A percentile compares a stretch with the other conserved stretches of the same genome.
Evolutionary conservation across 2,888 invertebrate species (phyloP).

Genomic region (Trichacis sp.): DNA sequence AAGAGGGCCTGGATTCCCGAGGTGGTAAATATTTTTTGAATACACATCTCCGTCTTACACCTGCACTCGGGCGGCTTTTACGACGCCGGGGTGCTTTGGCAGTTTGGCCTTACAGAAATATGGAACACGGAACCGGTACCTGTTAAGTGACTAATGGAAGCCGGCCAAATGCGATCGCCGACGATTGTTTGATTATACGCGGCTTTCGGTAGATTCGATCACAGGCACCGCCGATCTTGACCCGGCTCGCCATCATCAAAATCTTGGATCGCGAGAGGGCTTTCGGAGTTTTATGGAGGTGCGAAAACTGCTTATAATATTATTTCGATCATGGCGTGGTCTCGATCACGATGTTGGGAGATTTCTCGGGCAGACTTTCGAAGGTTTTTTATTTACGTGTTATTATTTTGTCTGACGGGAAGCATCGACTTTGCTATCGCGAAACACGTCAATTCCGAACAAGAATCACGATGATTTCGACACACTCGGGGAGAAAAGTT

Average conservation of each 20-base stretch:
- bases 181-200: background rate
- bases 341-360: too few species aligned
- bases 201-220: background rate
- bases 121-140: constrained; percentile 5
- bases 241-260: background rate
- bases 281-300: constrained; percentile 2
- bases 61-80: background rate
- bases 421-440: too few species aligned
- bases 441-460: too few species aligned
- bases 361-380: too few species aligned
- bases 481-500: too few species aligned
- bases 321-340: background rate
- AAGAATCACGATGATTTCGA: too few species aligned
- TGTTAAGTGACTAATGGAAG: background rate
- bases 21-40: background rate
- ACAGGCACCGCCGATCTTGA: background rate
- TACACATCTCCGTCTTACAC: background rate
- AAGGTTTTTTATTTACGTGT: too few species aligned
- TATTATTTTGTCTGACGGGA: too few species aligned
- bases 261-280: too few species aligned
- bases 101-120: background rate
- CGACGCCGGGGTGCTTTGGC: background rate
- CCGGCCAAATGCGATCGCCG: background rate
- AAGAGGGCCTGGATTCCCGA: constrained; percentile 1
- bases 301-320: constrained; percentile 1